Evolutionary conservation across 2,797 vertebrate genomes (phyloP), one percentile per base, ranked within the genome.

Genomic region (Crax fasciolata): DNA sequence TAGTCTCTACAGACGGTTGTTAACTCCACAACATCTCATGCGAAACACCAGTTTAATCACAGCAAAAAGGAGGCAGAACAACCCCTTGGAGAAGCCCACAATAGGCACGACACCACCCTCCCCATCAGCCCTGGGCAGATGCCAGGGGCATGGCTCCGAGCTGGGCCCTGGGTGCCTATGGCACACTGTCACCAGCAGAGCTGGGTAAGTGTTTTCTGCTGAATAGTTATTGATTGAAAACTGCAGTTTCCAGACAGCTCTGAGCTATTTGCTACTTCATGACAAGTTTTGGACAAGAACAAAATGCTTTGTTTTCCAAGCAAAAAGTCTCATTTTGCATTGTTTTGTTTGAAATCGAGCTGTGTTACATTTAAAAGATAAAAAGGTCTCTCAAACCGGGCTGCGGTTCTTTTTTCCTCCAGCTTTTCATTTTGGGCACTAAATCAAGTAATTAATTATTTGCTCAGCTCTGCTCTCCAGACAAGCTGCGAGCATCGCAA

Each of bases 361-460:
- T 52, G n/a, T 2, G 1, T 20, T 87, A 61, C 44, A 17, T 46
- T 93, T 68, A 62, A 83, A 80, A 94, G n/a, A 84, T 52, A 90
- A 81, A 94, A 93, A n/a, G 13, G 43, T 67, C 32, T 59, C 75
- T 87, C 41, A 75, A 38, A 68, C 65, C 63, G 1, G 1, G 51
- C 55, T 68, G 49, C n/a, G 30, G 6, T 3, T 57, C n/a, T 30
- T 68, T 27, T 23, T 28, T 15, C 48, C 63, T 77, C 54, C 51
- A 82, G 57, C 57, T 89, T 93, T 83, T 93, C 49, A 79, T 66
- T 93, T 94, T 81, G 83, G 70, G 62, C 87, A 94, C 58, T 76
- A 85, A 89, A 92, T 77, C 85, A 90, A 94, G 83, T 73, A 93
- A 63, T 94, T 95, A 87, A 87, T 93, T 93, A 75, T 76, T 93